Conservation (phyloP, 2,113 vertebrate genomes). For the Mesoclemmys tuberculata region DNA sequence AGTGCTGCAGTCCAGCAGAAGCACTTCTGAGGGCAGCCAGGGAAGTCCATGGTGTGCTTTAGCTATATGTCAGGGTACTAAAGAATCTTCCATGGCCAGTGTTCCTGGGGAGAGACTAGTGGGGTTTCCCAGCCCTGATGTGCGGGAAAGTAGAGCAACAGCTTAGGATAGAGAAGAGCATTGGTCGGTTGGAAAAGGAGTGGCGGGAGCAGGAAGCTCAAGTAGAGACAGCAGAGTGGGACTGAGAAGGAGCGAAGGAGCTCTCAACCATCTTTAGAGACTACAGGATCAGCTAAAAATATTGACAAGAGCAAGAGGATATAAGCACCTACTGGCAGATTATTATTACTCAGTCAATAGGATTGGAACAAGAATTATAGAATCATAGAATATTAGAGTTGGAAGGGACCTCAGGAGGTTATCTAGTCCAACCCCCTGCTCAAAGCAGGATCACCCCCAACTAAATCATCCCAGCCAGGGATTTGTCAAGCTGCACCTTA, state of each 20-base stretch:
- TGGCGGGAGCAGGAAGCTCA: background rate
- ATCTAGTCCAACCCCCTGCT: too few species aligned
- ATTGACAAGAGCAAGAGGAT: background rate
- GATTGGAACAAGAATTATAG: background rate
- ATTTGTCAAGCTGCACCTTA: too few species aligned
- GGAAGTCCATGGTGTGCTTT: background rate
- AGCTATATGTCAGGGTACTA: background rate
- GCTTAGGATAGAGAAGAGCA: background rate
- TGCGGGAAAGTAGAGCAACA: background rate
- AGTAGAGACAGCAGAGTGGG: background rate
- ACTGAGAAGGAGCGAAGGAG: background rate
- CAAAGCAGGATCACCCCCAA: too few species aligned
- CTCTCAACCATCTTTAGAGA: background rate
- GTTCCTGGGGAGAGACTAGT: background rate
- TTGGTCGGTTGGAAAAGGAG: background rate
- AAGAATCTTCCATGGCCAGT: background rate
- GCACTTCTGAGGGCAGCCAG: background rate
- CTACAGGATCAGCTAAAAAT: background rate
- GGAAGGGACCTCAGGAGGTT: too few species aligned
- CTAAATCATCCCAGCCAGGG: too few species aligned
- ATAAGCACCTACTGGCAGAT: background rate
- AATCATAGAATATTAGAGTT: too few species aligned
- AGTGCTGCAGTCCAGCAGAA: too few species aligned
- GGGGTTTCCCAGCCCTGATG: background rate
- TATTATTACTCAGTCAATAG: background rate